A percentile compares a stretch with the other conserved stretches of the same genome.
phyloP scores from a whole-genome alignment of 2,888 invertebrate genomes.

The Tuta absoluta region DNA sequence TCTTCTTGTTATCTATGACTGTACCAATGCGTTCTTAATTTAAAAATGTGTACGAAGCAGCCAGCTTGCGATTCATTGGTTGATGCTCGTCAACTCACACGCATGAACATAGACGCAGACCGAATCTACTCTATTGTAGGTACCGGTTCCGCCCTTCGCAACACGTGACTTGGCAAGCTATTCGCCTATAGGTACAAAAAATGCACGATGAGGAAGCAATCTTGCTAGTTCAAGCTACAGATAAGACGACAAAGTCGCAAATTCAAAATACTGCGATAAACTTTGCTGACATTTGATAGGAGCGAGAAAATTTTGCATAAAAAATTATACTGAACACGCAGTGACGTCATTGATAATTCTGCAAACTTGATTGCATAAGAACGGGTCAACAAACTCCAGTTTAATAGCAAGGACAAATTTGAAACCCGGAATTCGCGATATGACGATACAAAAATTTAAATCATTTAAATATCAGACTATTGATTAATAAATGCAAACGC shows the following conservation, averaged over 20 bases:
- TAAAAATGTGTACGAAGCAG: conserved; percentile 30
- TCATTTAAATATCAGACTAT: neutral
- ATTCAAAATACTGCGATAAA: conserved; percentile 11
- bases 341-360: conserved; percentile 11
- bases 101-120: conserved; percentile 12
- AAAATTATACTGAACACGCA: neutral
- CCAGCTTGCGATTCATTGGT: conserved; percentile 31
- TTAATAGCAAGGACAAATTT: conserved; percentile 17
- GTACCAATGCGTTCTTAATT: conserved; percentile 29
- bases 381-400: conserved; percentile 15
- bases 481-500: conserved; percentile 13
- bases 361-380: conserved; percentile 20
- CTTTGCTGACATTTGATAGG: conserved; percentile 3
- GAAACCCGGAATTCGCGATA: conserved; percentile 3
- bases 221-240: neutral
- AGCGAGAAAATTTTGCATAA: neutral
- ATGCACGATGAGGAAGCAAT: neutral
- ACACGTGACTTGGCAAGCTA: conserved; percentile 19
- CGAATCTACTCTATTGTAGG: conserved; percentile 6
- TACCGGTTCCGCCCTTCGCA: conserved; percentile 25
- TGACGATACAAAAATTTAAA: neutral
- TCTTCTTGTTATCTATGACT: conserved; percentile 23
- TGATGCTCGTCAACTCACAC: conserved; percentile 23
- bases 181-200: conserved; percentile 2
- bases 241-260: neutral